Evolutionary conservation across 2,888 invertebrate genomes (phyloP).

Genomic region (Eristalinus sepulchralis): DNA sequence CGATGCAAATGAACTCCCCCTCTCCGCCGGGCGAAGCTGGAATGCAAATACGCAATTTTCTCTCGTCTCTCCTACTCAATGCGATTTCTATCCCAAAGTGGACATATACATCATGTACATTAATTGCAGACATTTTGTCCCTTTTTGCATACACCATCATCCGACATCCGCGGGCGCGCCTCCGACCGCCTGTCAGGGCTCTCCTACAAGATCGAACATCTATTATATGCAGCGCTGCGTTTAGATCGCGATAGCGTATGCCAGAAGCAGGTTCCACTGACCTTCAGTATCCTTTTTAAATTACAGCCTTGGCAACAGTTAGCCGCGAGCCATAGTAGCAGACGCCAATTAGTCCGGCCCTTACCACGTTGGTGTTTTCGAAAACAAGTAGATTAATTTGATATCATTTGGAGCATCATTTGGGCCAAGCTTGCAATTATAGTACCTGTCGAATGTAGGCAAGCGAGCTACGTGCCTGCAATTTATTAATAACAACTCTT

Average conservation of each 20-base stretch:
- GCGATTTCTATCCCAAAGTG: constrained; percentile 47
- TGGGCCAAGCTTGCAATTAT: constrained; percentile 63
- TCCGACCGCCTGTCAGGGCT: background rate
- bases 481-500: constrained; percentile 57
- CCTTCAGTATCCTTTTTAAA: constrained; percentile 62
- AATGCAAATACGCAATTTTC: constrained; percentile 64
- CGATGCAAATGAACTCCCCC: background rate
- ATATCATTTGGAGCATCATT: constrained; percentile 70
- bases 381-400: constrained; percentile 67
- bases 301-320: constrained; percentile 56
- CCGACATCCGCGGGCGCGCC: background rate
- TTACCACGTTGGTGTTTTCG: constrained; percentile 45
- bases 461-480: constrained; percentile 12
- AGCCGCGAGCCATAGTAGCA: constrained; percentile 26
- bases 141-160: constrained; percentile 29
- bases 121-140: constrained; percentile 60
- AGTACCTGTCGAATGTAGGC: constrained; percentile 18
- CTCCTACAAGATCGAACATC: constrained; percentile 26
- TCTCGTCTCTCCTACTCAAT: background rate
- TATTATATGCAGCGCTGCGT: constrained; percentile 6
- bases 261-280: constrained; percentile 53
- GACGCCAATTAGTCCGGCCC: constrained; percentile 59
- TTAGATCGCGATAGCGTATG: constrained; percentile 24
- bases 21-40: background rate
- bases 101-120: constrained; percentile 64